Percentiles rank a stretch among this genome's conserved stretches.
These are phyloP conservation scores for Drosophila robusta DNA, from an alignment of 2,888 invertebrate genomes.

Conservation along the genomic window DNA sequence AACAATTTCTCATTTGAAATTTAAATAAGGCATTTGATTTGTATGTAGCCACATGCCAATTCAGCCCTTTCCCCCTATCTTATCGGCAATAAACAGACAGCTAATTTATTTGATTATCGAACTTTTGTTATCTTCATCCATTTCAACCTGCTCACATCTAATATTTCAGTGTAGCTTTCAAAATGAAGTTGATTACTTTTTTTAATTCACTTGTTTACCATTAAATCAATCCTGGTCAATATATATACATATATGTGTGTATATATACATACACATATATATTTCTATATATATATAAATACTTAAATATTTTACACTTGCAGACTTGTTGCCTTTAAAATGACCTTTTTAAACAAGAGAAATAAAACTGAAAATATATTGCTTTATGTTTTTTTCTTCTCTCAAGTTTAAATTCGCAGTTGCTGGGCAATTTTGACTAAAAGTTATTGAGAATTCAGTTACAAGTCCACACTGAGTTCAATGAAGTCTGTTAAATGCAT, in stretches of 20 bases:
- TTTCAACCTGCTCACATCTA: background rate
- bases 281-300: background rate
- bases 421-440: slow-evolving; percentile 7
- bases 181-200: background rate
- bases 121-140: background rate
- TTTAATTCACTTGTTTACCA: slow-evolving; percentile 6
- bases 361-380: slow-evolving; percentile 5
- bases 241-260: background rate
- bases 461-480: background rate
- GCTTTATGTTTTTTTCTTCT: background rate
- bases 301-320: background rate
- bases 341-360: slow-evolving; percentile 1
- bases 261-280: background rate
- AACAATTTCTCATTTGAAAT: background rate
- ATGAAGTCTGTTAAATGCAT: slow-evolving; percentile 12
- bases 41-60: background rate
- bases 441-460: background rate
- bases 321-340: slow-evolving; percentile 9
- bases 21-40: background rate
- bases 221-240: slow-evolving; percentile 2
- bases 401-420: background rate
- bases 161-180: background rate
- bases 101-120: slow-evolving; percentile 1
- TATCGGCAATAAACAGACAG: background rate
- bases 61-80: background rate